phyloP scores from a whole-genome alignment of 2,797 vertebrate species.

The Betta splendens region DNA sequence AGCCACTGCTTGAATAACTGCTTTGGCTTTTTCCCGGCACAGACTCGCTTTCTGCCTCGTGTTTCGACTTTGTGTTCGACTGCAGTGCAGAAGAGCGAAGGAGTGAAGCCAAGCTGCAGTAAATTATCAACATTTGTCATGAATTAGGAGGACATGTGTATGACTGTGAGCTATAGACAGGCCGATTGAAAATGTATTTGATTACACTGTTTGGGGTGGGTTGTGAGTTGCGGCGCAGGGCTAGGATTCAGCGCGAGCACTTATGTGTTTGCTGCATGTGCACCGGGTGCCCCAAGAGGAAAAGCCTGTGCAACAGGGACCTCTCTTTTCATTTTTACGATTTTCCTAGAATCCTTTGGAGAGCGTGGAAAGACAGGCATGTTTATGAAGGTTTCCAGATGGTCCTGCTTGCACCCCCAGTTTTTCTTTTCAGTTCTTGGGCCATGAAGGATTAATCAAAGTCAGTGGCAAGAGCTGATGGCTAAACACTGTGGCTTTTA shows the following conservation, averaged over 20 bases:
- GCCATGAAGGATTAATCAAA: constrained; percentile 85
- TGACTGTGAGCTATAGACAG: constrained; percentile 45
- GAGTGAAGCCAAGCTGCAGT: constrained; percentile 63
- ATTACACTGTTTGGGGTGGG: constrained; percentile 42
- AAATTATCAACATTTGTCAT: constrained; percentile 73
- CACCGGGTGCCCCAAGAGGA: constrained; percentile 72
- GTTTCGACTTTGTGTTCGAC: constrained; percentile 52
- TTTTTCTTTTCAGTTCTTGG: constrained; percentile 79
- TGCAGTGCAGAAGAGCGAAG: constrained; percentile 58
- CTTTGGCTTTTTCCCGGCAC: constrained; percentile 45
- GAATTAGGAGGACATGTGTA: constrained; percentile 61
- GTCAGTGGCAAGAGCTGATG: constrained; percentile 76
- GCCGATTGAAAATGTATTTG: constrained; percentile 64
- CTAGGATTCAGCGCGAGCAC: constrained; percentile 35
- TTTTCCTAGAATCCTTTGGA: constrained; percentile 86
- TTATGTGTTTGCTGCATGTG: constrained; percentile 65
- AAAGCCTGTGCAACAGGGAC: constrained; percentile 75
- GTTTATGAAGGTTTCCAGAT: constrained; percentile 89
- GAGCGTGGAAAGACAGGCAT: constrained; percentile 84
- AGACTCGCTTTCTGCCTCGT: constrained; percentile 50
- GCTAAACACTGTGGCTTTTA: constrained; percentile 74
- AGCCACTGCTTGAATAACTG: constrained; percentile 58
- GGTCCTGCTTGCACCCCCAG: constrained; percentile 80
- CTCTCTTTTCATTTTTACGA: constrained; percentile 85
- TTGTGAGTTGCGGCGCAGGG: constrained; percentile 53